phyloP scores from a whole-genome alignment of 2,888 invertebrate species.

The Molanna angustata region DNA sequence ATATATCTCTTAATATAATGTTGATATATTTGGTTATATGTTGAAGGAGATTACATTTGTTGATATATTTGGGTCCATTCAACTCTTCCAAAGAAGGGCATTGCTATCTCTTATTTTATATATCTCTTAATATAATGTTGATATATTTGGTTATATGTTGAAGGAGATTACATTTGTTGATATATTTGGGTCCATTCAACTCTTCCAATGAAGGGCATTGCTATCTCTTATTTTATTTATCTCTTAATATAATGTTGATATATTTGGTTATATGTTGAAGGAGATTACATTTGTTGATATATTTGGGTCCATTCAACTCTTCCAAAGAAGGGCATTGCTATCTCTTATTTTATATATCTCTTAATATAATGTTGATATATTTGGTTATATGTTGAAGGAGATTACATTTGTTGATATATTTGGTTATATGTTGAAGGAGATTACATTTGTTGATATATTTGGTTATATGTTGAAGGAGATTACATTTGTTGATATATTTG shows the following conservation, averaged over 20 bases:
- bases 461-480: background rate
- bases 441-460: background rate
- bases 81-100: background rate
- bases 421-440: background rate
- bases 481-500: background rate
- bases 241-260: background rate
- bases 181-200: too few species aligned
- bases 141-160: background rate
- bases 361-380: background rate
- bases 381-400: background rate
- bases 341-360: background rate
- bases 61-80: too few species aligned
- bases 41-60: too few species aligned
- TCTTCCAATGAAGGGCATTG: background rate
- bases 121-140: background rate
- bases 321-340: background rate
- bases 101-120: background rate
- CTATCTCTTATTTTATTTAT: background rate
- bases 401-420: background rate
- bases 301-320: too few species aligned
- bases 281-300: too few species aligned
- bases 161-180: too few species aligned
- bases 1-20: background rate
- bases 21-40: background rate
- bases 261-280: background rate